These are phyloP conservation scores for Oryzias woworae DNA, from an alignment of 2,113 vertebrate species.

Conservation along the genomic window DNA sequence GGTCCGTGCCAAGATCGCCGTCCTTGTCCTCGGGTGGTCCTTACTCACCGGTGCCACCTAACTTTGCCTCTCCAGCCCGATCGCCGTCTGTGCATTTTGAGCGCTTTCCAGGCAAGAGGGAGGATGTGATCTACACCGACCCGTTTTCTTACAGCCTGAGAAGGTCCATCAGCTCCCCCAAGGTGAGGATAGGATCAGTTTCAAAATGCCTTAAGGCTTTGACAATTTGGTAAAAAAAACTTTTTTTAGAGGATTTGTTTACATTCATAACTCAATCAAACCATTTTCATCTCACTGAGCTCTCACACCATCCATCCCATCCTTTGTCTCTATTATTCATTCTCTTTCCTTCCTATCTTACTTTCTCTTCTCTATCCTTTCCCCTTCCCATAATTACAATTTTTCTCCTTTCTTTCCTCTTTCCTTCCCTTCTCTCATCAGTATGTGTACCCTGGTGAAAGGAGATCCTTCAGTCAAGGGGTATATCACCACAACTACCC, in stretches of 20 bases:
- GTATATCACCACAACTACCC: slow-evolving; percentile 90
- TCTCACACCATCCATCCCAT: not conserved
- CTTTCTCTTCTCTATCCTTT: no score
- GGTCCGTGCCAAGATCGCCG: slow-evolving; percentile 91
- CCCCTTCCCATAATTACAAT: no score
- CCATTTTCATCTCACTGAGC: not conserved
- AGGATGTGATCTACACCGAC: slow-evolving; percentile 84
- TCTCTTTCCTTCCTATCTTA: slow-evolving; percentile 6
- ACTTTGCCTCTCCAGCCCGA: slow-evolving; percentile 85
- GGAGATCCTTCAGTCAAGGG: slow-evolving; percentile 85
- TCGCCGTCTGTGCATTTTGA: slow-evolving; percentile 87
- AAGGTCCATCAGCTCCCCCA: slow-evolving; percentile 90
- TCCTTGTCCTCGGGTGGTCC: slow-evolving; percentile 83
- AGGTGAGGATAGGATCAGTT: slow-evolving; percentile 74
- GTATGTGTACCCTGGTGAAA: slow-evolving; percentile 92
- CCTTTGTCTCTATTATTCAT: not conserved
- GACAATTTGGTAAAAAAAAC: no score
- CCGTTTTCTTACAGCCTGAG: slow-evolving; percentile 84
- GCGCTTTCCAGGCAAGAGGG: slow-evolving; percentile 71
- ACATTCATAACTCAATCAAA: not conserved
- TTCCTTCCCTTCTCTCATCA: slow-evolving; percentile 59
- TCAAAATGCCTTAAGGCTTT: no score
- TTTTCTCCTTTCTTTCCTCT: slow-evolving; percentile 6
- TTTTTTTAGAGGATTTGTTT: no score
- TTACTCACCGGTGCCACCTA: slow-evolving; percentile 76